Evolutionary conservation across 2,113 vertebrate genomes (phyloP), one percentile per base, ranked within the genome.

Genomic region (Serilophus lunatus): DNA sequence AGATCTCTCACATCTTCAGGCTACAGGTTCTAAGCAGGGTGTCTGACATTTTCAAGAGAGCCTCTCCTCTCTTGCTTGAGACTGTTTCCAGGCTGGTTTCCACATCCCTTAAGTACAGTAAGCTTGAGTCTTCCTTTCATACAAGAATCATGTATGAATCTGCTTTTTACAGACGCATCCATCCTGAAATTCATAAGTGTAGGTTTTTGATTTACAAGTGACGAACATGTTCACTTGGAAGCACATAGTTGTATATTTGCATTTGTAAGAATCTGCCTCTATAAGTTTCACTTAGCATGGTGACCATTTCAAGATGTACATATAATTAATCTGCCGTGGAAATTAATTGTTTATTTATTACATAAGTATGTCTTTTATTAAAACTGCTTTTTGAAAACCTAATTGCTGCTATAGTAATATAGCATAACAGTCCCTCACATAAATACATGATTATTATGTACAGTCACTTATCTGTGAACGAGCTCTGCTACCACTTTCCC

Each of bases 401-500:
- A 98, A 98, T 98, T 98, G 97, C 97, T 95, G 92, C 96, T 97
- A 96, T 97, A 97, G 98, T 98, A 98, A 98, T 98, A 98, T 97
- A 98, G 97, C 97, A 98, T 97, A 98, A 96, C 98, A 98, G 97
- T 98, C 98, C 98, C 98, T 98, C 98, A 98, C 98, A 98, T 99
- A 99, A 99, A 99, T 99, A 98, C 98, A 98, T 99, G 98, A 99
- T 99, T 98, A 98, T 98, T 99, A 99, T 99, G 98, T 99, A 96
- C 98, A 99, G 98, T 99, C 99, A 98, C 98, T 99, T 98, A 98
- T 98, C 98, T 98, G 98, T 98, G 98, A 98, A 98, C 97, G 95
- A 98, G 98, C 97, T 98, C 97, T 98, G 98, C 98, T 98, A 98
- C 98, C 96, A 97, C 98, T 98, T 98, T 97, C 98, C 98, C 99